Conservation (phyloP, 1,140 invertebrate species). For the Formica exsecta region DNA sequence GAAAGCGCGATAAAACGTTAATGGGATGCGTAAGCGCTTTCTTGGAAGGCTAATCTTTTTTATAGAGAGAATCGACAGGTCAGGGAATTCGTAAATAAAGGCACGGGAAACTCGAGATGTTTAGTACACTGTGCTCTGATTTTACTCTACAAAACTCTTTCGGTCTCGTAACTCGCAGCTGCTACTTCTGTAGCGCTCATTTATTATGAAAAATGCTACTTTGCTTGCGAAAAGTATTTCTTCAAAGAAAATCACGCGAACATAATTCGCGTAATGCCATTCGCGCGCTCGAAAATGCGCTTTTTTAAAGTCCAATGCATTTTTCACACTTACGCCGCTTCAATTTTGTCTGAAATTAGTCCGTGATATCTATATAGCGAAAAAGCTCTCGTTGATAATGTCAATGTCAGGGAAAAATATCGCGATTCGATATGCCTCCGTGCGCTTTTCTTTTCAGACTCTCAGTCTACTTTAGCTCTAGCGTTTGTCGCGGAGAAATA, state of each 20-base stretch:
- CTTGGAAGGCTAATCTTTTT: not conserved
- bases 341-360: constrained; percentile 13
- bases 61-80: not conserved
- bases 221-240: constrained; percentile 34
- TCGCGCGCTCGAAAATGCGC: not conserved
- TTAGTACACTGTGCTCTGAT: not conserved
- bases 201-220: constrained; percentile 26
- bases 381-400: constrained; percentile 4
- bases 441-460: not conserved
- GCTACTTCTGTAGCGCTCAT: constrained; percentile 17
- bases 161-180: constrained; percentile 18
- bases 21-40: not conserved
- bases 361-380: not conserved
- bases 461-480: constrained; percentile 41
- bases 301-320: not conserved
- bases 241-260: constrained; percentile 55
- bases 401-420: constrained; percentile 39
- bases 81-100: constrained; percentile 30
- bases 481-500: constrained; percentile 78
- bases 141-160: not conserved
- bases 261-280: constrained; percentile 41
- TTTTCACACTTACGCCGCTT: not conserved
- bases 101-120: not conserved
- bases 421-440: constrained; percentile 5
- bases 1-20: not conserved